Evolutionary conservation across 2,888 invertebrate genomes (phyloP), one percentile per base, ranked within the genome.

Genomic region (Drosophila formosana): DNA sequence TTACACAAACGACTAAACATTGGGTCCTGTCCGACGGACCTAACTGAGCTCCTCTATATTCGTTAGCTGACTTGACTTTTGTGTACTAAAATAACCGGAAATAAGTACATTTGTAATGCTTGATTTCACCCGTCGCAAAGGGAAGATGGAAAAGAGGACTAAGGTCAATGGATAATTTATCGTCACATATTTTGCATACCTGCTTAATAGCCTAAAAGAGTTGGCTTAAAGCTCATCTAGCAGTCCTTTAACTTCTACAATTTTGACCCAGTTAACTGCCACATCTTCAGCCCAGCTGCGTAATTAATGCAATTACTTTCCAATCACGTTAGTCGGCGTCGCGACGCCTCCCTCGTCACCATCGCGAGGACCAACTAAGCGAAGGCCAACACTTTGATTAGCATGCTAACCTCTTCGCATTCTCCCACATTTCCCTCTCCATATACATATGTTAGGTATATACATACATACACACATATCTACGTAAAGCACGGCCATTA

Each of bases 41-140:
- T 32, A 32, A 11, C 34, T 11, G 18, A n/a, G 47, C 13, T 39
- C 6, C 45, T 30, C 55, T 9, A 25, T n/a, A 37, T 26, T 79
- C 49, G 61, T 53, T 67, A 62, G 69, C 66, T 82, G 74, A 71
- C 73, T 75, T 73, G 72, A 71, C 75, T 78, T 73, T 62, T 88
- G 88, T 88, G 77, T 79, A 83, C 79, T 79, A 75, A 90, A 90
- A 84, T 81, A 86, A 76, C 82, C 84, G 85, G 78, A 87, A 88
- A 71, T 87, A 88, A 90, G 60, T 69, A 58, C 82, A 88, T 90
- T 88, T 82, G 56, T 70, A 67, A 80, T 80, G 81, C 85, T 73
- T 89, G 90, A 88, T 84, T 90, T 78, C 79, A 80, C 82, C 23
- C 4, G 39, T 3, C 28, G 3, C 30, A n/a, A 28, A 8, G 26